A percentile compares a stretch with the other conserved stretches of the same genome.
Evolutionary conservation across 2,113 vertebrate genomes (phyloP).

Genomic region (Thinocorus orbignyianus): DNA sequence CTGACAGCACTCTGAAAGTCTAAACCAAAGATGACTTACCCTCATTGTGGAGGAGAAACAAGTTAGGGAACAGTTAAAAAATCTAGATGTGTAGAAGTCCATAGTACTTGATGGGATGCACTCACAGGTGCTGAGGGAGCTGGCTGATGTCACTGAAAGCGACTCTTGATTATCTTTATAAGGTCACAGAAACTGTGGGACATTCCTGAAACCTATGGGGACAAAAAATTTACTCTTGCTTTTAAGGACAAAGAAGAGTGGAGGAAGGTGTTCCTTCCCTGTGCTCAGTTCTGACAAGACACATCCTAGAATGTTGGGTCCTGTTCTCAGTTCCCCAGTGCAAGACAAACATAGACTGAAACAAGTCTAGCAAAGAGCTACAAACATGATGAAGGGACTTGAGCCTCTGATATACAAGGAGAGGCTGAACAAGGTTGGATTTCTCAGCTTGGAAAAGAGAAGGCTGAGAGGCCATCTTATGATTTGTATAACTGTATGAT

Average conservation of each 20-base stretch:
- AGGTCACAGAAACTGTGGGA: neutral
- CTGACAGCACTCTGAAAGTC: neutral
- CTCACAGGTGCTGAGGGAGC: neutral
- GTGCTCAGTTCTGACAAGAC: neutral
- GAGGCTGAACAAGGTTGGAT: neutral
- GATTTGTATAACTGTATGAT: neutral
- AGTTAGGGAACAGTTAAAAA: neutral
- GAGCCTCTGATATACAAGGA: neutral
- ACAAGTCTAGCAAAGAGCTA: neutral
- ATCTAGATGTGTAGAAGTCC: neutral
- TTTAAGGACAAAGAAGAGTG: neutral
- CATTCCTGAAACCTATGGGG: neutral
- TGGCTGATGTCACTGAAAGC: neutral
- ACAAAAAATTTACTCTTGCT: neutral
- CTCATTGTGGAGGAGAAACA: neutral
- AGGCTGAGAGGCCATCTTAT: neutral
- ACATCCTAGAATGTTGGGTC: neutral
- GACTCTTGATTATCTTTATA: neutral
- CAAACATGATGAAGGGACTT: neutral
- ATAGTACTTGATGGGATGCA: neutral
- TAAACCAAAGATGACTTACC: neutral
- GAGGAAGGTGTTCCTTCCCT: neutral
- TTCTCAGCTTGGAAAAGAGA: neutral
- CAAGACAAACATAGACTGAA: neutral
- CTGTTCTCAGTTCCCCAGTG: neutral